phyloP scores from a whole-genome alignment of 2,888 invertebrate species.

The Drosophila melanosoma region DNA sequence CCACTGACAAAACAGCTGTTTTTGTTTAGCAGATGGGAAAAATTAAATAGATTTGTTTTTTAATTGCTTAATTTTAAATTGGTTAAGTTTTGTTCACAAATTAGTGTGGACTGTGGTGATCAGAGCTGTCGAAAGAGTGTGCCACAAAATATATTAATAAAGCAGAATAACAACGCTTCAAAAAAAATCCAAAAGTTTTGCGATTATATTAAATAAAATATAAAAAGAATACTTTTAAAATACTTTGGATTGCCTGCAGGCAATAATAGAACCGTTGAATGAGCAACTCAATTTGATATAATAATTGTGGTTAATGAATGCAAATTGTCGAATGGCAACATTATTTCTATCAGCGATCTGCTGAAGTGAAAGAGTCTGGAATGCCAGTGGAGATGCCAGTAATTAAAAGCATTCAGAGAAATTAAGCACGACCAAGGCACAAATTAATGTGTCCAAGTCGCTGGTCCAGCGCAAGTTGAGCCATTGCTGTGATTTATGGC shows the following conservation, averaged over 20 bases:
- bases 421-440: constrained; percentile 48
- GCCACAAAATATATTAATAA: neutral
- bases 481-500: constrained; percentile 58
- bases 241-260: neutral
- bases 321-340: constrained; percentile 40
- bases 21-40: constrained; percentile 9
- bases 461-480: constrained; percentile 21
- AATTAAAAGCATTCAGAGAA: constrained; percentile 57
- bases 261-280: constrained; percentile 16
- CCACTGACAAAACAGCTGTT: constrained; percentile 9
- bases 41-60: constrained; percentile 32
- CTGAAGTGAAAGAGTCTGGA: neutral
- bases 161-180: neutral
- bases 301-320: constrained; percentile 46
- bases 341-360: constrained; percentile 15
- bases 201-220: neutral
- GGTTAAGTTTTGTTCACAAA: constrained; percentile 6
- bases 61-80: constrained; percentile 25
- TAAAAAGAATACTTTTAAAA: neutral
- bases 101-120: constrained; percentile 11
- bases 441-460: constrained; percentile 64
- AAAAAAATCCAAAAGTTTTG: neutral
- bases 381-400: constrained; percentile 14
- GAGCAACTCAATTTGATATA: constrained; percentile 21
- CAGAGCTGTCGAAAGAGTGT: neutral